Evolutionary conservation across 2,113 vertebrate genomes (phyloP).

Genomic region (Glaucidium brasilianum): DNA sequence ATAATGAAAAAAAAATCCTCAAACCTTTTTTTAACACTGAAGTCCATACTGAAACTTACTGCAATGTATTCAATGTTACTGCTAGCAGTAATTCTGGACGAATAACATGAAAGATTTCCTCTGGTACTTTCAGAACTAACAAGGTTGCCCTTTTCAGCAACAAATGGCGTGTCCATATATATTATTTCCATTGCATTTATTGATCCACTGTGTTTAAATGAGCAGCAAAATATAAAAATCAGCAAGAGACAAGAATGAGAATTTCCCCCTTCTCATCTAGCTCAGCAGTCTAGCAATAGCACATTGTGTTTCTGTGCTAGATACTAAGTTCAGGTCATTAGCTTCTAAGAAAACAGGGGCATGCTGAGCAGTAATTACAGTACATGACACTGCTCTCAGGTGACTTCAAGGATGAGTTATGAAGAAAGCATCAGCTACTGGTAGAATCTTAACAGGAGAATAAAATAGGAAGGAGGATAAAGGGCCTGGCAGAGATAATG

Average conservation of each 20-base stretch:
- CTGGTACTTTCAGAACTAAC: neutral
- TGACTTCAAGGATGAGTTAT: slow-evolving; percentile 4
- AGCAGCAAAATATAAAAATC: neutral
- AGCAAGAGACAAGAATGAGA: neutral
- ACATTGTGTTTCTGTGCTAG: neutral
- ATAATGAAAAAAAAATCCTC: neutral
- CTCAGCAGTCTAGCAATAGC: neutral
- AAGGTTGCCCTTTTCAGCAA: neutral
- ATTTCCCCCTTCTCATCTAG: neutral
- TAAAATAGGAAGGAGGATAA: neutral
- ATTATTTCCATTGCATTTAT: neutral
- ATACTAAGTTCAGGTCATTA: neutral
- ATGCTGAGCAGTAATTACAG: slow-evolving; percentile 22
- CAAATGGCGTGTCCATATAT: neutral
- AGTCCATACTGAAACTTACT: neutral
- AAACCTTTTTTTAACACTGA: neutral
- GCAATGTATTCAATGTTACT: neutral
- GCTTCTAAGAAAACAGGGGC: neutral
- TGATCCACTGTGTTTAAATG: neutral
- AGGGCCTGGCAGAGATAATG: neutral
- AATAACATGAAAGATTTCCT: neutral
- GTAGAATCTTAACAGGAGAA: neutral
- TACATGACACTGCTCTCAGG: neutral
- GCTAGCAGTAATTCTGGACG: neutral
- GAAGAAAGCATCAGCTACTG: neutral